phyloP scores from a whole-genome alignment of 2,888 invertebrate genomes.

The Eudemis profundana region DNA sequence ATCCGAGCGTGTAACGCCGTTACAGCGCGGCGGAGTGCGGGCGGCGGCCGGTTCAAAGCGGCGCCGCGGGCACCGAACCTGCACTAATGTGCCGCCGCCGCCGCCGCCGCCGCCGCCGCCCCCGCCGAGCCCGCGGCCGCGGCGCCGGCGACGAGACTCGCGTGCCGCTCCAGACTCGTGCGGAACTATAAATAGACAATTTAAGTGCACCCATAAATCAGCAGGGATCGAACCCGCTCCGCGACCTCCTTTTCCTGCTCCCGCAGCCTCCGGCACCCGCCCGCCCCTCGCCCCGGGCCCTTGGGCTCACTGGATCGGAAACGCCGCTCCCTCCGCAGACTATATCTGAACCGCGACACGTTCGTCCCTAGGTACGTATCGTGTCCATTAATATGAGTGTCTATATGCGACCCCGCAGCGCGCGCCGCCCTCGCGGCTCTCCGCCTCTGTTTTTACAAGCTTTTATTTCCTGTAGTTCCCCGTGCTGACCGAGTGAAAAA shows the following conservation, averaged over 20 bases:
- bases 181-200: conserved; percentile 30
- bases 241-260: conserved; percentile 32
- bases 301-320: conserved; percentile 16
- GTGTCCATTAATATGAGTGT: not conserved
- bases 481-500: too few relatives aligned
- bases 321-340: conserved; percentile 25
- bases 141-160: not conserved
- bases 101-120: not conserved
- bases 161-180: not conserved
- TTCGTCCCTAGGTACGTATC: not conserved
- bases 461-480: too few relatives aligned
- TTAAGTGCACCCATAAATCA: conserved; percentile 40
- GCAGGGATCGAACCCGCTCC: conserved; percentile 26
- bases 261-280: conserved; percentile 9
- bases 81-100: conserved; percentile 17
- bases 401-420: not conserved
- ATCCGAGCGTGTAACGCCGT: not conserved
- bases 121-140: not conserved
- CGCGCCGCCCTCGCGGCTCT: not conserved
- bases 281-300: conserved; percentile 2
- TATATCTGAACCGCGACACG: conserved; percentile 12
- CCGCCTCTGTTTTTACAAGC: too few relatives aligned
- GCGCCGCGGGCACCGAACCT: conserved; percentile 22
- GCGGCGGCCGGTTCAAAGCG: conserved; percentile 13
- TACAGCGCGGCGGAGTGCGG: not conserved